Conservation (phyloP, 2,113 vertebrate genomes). For the Tauraco erythrolophus region DNA sequence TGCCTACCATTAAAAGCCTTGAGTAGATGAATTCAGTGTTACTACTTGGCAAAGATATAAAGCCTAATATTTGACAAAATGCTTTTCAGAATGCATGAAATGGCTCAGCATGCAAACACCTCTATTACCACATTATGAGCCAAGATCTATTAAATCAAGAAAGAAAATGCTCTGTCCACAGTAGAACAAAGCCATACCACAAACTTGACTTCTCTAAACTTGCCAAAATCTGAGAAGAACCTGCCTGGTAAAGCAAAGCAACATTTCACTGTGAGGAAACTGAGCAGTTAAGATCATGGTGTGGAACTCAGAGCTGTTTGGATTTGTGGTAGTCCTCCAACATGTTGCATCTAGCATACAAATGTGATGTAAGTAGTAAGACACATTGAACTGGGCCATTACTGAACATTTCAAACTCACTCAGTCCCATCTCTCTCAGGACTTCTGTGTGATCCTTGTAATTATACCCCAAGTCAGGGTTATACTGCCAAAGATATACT, state of each 20-base stretch:
- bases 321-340: not conserved
- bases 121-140: not conserved
- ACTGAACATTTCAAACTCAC: not conserved
- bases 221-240: not conserved
- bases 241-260: not conserved
- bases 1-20: not conserved
- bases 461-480: not conserved
- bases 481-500: not conserved
- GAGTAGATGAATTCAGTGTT: not conserved
- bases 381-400: not conserved
- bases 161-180: not conserved
- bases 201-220: not conserved
- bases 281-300: not conserved
- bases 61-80: not conserved
- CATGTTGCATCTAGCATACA: accelerated
- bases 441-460: not conserved
- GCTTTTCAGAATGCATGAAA: not conserved
- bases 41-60: not conserved
- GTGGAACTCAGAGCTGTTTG: not conserved
- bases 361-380: not conserved
- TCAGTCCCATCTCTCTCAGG: not conserved
- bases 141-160: not conserved
- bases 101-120: not conserved
- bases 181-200: not conserved
- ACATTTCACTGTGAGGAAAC: not conserved